Percentiles rank a stretch among this genome's conserved stretches.
These are phyloP conservation scores for Naja naja DNA, from an alignment of 2,113 vertebrate genomes.

Conservation along the genomic window DNA sequence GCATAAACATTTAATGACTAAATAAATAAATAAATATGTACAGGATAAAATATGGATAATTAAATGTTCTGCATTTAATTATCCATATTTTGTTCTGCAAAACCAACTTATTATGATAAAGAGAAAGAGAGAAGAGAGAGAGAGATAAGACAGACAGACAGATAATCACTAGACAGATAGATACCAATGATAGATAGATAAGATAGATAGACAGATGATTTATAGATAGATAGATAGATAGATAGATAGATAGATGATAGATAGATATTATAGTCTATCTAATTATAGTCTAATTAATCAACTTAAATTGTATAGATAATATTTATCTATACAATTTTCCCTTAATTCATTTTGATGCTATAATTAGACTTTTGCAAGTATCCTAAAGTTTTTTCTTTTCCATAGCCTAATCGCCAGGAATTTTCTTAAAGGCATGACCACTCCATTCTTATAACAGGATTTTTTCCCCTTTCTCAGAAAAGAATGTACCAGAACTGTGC, in stretches of 20 bases:
- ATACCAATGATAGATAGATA: too few species aligned
- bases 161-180: too few species aligned
- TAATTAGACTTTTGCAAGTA: neutral
- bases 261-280: neutral
- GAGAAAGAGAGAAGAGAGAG: too few species aligned
- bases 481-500: constrained; percentile 45
- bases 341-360: neutral
- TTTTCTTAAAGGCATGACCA: constrained; percentile 4
- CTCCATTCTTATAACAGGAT: constrained; percentile 48
- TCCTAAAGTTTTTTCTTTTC: neutral
- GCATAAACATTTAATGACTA: neutral
- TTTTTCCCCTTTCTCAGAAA: constrained; percentile 55
- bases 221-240: neutral
- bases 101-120: neutral
- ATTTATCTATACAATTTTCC: neutral
- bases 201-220: too few species aligned
- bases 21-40: neutral
- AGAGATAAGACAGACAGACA: too few species aligned
- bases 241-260: neutral
- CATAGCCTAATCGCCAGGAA: neutral
- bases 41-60: neutral
- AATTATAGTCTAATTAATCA: neutral
- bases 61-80: too few species aligned
- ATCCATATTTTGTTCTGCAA: neutral
- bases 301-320: neutral